Evolutionary conservation across 2,888 invertebrate genomes (phyloP).

Genomic region (Sclerodermus sp.): DNA sequence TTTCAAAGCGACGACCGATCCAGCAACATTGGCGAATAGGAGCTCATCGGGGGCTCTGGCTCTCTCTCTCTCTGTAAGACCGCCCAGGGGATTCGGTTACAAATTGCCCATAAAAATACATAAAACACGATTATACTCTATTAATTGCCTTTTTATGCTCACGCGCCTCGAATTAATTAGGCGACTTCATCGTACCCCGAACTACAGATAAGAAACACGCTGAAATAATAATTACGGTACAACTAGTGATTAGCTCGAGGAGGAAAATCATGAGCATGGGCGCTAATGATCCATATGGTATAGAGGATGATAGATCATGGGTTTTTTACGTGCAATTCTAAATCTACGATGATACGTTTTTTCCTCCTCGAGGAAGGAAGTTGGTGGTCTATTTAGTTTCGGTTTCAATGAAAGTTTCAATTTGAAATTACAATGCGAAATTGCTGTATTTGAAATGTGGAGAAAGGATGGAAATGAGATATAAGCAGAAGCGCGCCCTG

Average conservation of each 20-base stretch:
- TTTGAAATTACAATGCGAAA: no score
- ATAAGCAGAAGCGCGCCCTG: constrained; percentile 33
- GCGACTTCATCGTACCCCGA: not conserved
- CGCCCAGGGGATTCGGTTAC: constrained; percentile 44
- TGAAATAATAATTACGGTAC: constrained; percentile 11
- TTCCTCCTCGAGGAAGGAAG: no score
- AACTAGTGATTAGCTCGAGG: no score
- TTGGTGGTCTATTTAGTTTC: no score
- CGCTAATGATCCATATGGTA: no score
- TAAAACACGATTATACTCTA: constrained; percentile 49
- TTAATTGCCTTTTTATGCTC: constrained; percentile 44
- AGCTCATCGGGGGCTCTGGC: constrained; percentile 15
- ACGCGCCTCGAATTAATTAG: constrained; percentile 9
- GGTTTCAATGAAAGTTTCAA: no score
- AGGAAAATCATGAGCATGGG: no score
- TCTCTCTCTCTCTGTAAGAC: no score
- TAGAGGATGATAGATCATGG: no score
- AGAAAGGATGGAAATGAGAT: constrained; percentile 7
- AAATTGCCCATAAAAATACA: constrained; percentile 53
- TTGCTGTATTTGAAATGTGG: no score
- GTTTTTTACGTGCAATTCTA: no score
- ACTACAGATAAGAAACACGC: not conserved
- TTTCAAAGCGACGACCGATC: constrained; percentile 40
- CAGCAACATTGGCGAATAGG: constrained; percentile 18
- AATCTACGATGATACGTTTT: no score